These are phyloP conservation scores for Astatotilapia flaviijosephi DNA, from an alignment of 2,113 vertebrate genomes.

Conservation along the genomic window DNA sequence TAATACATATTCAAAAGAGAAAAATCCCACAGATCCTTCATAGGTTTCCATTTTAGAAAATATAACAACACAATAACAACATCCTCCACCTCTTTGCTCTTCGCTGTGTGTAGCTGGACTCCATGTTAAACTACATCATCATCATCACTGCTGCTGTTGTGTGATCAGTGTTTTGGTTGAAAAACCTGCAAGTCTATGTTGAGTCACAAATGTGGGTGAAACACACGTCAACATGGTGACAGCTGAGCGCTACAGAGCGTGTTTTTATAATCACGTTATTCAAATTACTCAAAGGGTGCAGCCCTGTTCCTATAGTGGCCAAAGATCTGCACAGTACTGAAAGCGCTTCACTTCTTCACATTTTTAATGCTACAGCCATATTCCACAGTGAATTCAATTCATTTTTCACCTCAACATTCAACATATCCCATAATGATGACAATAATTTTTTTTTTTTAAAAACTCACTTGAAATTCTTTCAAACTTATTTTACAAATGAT, in stretches of 20 bases:
- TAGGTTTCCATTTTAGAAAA: neutral
- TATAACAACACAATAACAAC: neutral
- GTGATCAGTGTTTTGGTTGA: neutral
- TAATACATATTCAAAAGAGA: neutral
- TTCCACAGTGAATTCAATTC: neutral
- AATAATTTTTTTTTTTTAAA: too few species aligned
- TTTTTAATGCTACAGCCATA: neutral
- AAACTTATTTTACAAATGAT: neutral
- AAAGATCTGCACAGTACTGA: neutral
- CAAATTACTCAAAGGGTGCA: neutral
- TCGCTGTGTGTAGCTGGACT: neutral
- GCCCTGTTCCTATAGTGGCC: neutral
- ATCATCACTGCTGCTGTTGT: neutral
- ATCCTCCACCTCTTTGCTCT: neutral
- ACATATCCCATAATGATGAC: neutral
- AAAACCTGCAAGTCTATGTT: neutral
- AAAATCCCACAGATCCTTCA: neutral
- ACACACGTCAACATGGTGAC: neutral
- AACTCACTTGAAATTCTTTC: neutral
- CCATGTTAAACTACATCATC: neutral
- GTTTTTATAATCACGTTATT: neutral
- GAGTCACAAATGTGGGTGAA: neutral
- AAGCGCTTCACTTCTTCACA: neutral
- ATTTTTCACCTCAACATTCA: neutral
- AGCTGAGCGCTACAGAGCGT: neutral